Conservation (phyloP, 2,888 invertebrate genomes). For the Nomada ruficornis region DNA sequence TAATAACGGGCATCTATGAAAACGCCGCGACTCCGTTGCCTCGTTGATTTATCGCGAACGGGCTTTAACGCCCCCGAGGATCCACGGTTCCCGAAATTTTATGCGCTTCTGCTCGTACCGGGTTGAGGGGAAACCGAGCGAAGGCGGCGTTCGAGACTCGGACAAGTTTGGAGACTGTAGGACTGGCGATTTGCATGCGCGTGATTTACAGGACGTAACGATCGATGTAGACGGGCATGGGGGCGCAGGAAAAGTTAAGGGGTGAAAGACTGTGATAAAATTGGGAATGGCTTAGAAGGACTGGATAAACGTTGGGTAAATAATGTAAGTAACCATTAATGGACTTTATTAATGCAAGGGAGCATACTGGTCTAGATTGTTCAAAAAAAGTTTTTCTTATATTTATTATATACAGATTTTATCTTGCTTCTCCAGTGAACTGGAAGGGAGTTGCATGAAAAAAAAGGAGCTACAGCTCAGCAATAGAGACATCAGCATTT, state of each 20-base stretch:
- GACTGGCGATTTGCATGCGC: conserved; percentile 6
- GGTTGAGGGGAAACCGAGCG: not conserved
- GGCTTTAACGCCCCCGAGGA: conserved; percentile 23
- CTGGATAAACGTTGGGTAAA: not conserved
- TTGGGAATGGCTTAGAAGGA: not conserved
- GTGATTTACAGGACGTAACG: conserved; percentile 9
- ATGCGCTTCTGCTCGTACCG: conserved; percentile 5
- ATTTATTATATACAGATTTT: no score
- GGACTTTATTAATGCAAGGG: no score
- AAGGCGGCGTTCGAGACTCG: conserved; percentile 11
- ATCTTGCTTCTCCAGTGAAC: no score
- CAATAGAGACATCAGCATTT: no score
- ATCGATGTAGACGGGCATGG: not conserved
- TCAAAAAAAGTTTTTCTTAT: no score
- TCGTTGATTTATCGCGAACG: conserved; percentile 47
- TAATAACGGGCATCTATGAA: conserved; percentile 53
- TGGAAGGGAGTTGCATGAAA: no score
- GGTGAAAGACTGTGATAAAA: not conserved
- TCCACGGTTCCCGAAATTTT: conserved; percentile 27
- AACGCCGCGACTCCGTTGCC: conserved; percentile 17
- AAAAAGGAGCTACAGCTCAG: no score
- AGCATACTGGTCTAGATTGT: no score
- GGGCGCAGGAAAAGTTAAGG: not conserved
- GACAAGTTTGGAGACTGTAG: conserved; percentile 2
- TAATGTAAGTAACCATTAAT: no score